Evolutionary conservation across 2,888 invertebrate genomes (phyloP).

Genomic region (Allygus modestus): DNA sequence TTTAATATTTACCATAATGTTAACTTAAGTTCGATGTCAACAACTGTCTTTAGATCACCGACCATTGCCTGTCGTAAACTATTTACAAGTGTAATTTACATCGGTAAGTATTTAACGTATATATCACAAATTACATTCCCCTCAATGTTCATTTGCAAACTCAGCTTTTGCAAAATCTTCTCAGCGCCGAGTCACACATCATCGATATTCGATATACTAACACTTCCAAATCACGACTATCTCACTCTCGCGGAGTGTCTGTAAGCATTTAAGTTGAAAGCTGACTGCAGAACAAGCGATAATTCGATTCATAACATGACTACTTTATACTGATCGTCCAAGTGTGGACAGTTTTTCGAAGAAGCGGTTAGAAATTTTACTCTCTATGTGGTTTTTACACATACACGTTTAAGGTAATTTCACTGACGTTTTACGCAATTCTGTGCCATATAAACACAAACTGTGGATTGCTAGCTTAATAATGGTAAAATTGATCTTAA

Average conservation of each 20-base stretch:
- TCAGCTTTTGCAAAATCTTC: neutral
- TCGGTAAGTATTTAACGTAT: neutral
- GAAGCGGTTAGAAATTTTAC: too few species aligned
- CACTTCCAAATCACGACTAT: too few species aligned
- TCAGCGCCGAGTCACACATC: neutral
- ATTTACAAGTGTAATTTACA: neutral
- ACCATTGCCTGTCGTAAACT: neutral
- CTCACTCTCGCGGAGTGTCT: neutral
- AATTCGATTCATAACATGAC: too few species aligned
- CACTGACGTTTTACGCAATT: neutral
- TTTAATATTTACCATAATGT: too few species aligned
- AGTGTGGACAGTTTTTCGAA: neutral
- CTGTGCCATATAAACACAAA: neutral
- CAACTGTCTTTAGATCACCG: too few species aligned
- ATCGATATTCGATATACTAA: too few species aligned
- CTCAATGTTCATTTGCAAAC: neutral
- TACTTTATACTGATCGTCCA: too few species aligned
- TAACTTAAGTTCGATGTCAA: too few species aligned
- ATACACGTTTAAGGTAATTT: too few species aligned
- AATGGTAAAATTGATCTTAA: neutral
- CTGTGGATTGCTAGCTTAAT: neutral
- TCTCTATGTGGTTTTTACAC: too few species aligned
- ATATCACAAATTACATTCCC: constrained; percentile 23
- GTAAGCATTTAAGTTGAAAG: neutral
- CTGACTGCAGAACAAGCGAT: neutral